Evolutionary conservation across 2,888 invertebrate species (phyloP), one percentile per base, ranked within the genome.

Genomic region (Tipula lateralis): DNA sequence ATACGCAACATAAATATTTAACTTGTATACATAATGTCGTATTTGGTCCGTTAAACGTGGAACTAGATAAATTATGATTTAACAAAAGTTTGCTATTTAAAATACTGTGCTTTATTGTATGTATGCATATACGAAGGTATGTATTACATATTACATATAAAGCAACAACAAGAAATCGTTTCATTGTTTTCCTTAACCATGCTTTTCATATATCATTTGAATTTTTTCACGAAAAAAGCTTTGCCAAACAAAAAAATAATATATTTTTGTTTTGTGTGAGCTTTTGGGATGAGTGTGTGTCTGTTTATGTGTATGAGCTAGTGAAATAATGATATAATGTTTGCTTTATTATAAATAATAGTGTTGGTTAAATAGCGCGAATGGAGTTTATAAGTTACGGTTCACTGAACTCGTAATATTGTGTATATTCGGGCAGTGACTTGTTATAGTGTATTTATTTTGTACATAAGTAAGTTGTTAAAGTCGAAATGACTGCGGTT

Each of bases 41-140:
- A 6, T 66, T 66, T 66, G 66, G 66, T 66, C 66, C 66, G 66
- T 66, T 66, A 66, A 66, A 66, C 66, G 66, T 24, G 66, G 66
- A 66, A 66, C 66, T 66, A 66, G 66, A 66, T 66, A 66, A 66
- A 66, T 66, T 66, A 66, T 66, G 66, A 66, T 66, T 66, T 66
- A 66, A 66, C 66, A 24, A 66, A 66, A 66, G 24, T 66, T 66
- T 66, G 66, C 24, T 66, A 9, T 66, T 66, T 66, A 66, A 66
- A 66, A 66, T 66, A 66, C 66, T 7, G 66, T 66, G n/a, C n/a
- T n/a, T n/a, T n/a, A 4, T 66, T 66, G 66, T 1, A 66, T 66
- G n/a, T n/a, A 32, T 5, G 7, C 4, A 32, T 5, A 3, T n/a
- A 44, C 16, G n/a, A n/a, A 44, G n/a, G 44, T 66, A 66, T 50